A percentile compares a stretch with the other conserved stretches of the same genome.
These are phyloP conservation scores for Metaphire vulgaris DNA, from an alignment of 1,140 invertebrate species.

Conservation along the genomic window DNA sequence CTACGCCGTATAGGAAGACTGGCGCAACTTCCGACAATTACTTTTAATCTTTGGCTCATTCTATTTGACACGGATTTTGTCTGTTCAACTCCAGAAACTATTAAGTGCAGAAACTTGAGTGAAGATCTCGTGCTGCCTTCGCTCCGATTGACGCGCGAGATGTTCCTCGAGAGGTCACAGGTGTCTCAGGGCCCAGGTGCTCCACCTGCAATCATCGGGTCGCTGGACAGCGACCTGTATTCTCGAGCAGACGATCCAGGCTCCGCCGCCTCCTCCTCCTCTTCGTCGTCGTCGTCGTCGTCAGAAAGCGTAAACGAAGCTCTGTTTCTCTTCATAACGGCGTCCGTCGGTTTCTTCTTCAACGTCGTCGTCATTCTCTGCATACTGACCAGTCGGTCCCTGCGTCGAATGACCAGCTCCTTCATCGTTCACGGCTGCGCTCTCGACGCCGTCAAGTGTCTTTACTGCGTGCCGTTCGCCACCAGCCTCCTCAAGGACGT, in stretches of 20 bases:
- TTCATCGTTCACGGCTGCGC: slow-evolving; percentile 48
- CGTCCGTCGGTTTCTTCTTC: slow-evolving; percentile 41
- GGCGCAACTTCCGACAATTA: too few relatives aligned
- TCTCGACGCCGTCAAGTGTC: slow-evolving; percentile 45
- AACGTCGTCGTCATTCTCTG: slow-evolving; percentile 44
- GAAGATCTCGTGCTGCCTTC: too few relatives aligned
- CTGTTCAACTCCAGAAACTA: neutral
- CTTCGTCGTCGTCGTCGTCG: neutral
- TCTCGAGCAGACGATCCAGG: too few relatives aligned
- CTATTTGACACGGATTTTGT: neutral
- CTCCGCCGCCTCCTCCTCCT: too few relatives aligned
- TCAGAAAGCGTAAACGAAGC: slow-evolving; percentile 36
- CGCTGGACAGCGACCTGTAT: neutral
- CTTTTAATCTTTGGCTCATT: too few relatives aligned
- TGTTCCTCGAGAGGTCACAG: neutral
- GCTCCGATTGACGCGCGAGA: neutral
- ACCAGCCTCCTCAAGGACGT: slow-evolving; percentile 42
- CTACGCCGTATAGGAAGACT: too few relatives aligned
- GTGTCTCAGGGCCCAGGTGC: neutral
- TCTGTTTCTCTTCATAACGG: slow-evolving; percentile 47
- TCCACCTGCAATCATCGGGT: neutral
- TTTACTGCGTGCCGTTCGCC: slow-evolving; percentile 50
- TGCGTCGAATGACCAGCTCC: slow-evolving; percentile 44
- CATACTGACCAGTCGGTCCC: slow-evolving; percentile 36
- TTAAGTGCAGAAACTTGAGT: too few relatives aligned